These are phyloP conservation scores for Nemotelus nigrinus DNA, from an alignment of 2,888 invertebrate species.

Conservation along the genomic window DNA sequence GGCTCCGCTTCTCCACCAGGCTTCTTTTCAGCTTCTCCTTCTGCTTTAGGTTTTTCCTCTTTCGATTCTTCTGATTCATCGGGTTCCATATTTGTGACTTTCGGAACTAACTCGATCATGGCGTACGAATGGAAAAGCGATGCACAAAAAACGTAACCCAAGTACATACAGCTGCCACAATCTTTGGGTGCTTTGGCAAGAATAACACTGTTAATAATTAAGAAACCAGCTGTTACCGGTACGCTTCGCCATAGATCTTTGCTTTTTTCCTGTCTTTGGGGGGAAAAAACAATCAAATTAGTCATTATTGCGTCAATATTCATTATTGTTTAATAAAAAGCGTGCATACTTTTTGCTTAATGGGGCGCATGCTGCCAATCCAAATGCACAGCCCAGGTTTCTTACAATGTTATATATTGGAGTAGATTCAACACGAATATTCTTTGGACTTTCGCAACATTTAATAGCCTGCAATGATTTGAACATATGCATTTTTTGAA, in stretches of 20 bases:
- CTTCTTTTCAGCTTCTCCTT: not conserved
- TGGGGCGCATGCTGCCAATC: conserved; percentile 64
- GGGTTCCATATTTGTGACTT: not conserved
- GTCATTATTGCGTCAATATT: too few species aligned
- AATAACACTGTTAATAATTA: conserved; percentile 15
- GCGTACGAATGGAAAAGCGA: conserved; percentile 25
- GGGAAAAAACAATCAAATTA: too few species aligned
- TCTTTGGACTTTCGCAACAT: conserved; percentile 73
- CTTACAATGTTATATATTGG: conserved; percentile 71
- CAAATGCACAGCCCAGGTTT: conserved; percentile 65
- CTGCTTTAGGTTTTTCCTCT: not conserved
- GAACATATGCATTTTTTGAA: conserved; percentile 31
- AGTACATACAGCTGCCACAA: conserved; percentile 18
- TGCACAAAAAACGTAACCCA: conserved; percentile 14
- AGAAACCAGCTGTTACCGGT: conserved; percentile 1
- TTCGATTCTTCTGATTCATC: not conserved
- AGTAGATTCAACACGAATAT: conserved; percentile 73
- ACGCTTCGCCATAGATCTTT: conserved; percentile 7
- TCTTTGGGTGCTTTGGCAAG: conserved; percentile 18
- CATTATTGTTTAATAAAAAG: not conserved
- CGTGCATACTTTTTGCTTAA: conserved; percentile 56
- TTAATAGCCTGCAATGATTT: conserved; percentile 70
- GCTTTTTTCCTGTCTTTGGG: not conserved
- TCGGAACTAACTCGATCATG: conserved; percentile 9
- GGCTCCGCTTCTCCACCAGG: not conserved